Evolutionary conservation across 2,113 vertebrate species (phyloP).

Genomic region (Agapornis roseicollis): DNA sequence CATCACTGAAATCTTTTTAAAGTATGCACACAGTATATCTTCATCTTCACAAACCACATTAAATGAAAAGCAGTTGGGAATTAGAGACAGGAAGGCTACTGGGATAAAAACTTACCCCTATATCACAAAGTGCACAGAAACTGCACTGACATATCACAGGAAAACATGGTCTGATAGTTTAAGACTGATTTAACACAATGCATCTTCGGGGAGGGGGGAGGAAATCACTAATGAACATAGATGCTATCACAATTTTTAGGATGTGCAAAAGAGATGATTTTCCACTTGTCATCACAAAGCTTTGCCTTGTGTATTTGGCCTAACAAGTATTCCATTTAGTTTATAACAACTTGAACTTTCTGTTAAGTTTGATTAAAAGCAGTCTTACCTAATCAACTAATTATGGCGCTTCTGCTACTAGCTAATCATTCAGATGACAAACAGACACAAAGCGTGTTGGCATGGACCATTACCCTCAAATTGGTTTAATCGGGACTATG

Average conservation of each 20-base stretch:
- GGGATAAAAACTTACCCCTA: neutral
- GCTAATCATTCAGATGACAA: neutral
- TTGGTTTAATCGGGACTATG: neutral
- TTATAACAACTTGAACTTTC: neutral
- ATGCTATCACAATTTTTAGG: neutral
- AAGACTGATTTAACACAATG: neutral
- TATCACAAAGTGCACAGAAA: neutral
- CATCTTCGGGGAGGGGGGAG: neutral
- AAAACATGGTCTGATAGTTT: neutral
- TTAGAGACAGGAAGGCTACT: neutral
- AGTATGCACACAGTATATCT: neutral
- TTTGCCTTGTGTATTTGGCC: neutral
- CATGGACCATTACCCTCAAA: neutral
- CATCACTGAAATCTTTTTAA: neutral
- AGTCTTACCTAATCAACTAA: neutral
- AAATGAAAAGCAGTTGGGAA: neutral
- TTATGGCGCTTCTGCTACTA: neutral
- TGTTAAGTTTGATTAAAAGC: conserved; percentile 3
- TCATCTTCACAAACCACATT: neutral
- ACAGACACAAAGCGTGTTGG: neutral
- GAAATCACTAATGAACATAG: neutral
- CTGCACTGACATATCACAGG: neutral
- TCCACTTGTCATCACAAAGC: neutral
- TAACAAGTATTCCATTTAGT: neutral
- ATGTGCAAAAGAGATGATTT: neutral